Evolutionary conservation across 2,888 invertebrate species (phyloP).

Genomic region (Malacosoma neustria): DNA sequence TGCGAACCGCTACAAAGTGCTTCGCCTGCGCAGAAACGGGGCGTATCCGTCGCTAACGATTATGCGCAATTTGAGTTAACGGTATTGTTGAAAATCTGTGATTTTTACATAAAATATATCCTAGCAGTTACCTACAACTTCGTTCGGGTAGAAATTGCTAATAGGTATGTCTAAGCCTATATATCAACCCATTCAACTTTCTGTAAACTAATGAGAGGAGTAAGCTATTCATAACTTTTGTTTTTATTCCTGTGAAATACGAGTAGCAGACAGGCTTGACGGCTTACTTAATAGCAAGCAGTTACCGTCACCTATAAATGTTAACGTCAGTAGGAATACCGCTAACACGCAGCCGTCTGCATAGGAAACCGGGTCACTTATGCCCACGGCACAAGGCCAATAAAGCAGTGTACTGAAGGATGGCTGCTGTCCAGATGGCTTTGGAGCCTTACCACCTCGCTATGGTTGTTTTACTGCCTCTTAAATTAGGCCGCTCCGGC

Average conservation of each 20-base stretch:
- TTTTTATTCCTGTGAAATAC: too few species aligned
- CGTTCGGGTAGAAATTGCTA: too few species aligned
- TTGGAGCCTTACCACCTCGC: not conserved
- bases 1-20: not conserved
- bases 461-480: not conserved
- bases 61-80: too few species aligned
- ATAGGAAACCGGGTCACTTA: not conserved
- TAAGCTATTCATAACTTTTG: too few species aligned
- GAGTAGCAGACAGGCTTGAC: not conserved
- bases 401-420: not conserved
- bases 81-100: too few species aligned
- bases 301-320: not conserved
- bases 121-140: too few species aligned
- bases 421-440: not conserved
- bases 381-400: not conserved
- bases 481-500: not conserved
- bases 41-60: too few species aligned
- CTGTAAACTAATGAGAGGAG: too few species aligned
- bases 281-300: not conserved
- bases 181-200: too few species aligned
- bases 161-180: too few species aligned
- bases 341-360: not conserved
- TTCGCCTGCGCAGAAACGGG: not conserved
- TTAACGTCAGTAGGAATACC: not conserved
- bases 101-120: too few species aligned